Percentiles rank a stretch among this genome's conserved stretches.
phyloP scores from a whole-genome alignment of 2,797 vertebrate genomes.

The Rhadinocentrus ornatus region DNA sequence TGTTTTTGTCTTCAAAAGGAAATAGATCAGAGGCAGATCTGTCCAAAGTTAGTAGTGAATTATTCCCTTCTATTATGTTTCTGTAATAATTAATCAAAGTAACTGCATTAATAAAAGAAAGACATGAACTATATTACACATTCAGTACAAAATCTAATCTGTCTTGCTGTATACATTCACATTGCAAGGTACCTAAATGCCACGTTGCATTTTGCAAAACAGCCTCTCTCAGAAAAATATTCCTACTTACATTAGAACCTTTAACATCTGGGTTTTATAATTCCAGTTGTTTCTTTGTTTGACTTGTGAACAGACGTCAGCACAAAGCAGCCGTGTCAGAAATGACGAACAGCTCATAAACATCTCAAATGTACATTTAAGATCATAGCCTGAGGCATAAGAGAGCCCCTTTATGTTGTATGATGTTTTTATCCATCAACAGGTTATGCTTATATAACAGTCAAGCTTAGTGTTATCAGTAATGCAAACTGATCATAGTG shows the following conservation, averaged over 20 bases:
- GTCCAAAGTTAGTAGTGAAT: slow-evolving; percentile 10
- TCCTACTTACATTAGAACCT: neutral
- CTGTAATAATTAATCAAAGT: slow-evolving; percentile 7
- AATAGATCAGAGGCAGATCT: neutral
- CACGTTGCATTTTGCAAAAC: neutral
- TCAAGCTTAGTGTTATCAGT: neutral
- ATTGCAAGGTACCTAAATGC: neutral
- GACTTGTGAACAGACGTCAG: neutral
- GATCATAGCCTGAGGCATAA: neutral
- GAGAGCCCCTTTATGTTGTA: too few species aligned
- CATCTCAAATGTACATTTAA: neutral
- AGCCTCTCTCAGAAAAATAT: neutral
- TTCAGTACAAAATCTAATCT: slow-evolving; percentile 1
- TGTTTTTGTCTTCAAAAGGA: neutral
- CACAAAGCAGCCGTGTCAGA: neutral
- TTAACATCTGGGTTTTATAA: neutral
- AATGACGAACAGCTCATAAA: neutral
- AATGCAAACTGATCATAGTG: neutral
- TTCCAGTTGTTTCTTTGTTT: neutral
- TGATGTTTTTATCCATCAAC: too few species aligned
- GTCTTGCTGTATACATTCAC: neutral
- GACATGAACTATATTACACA: neutral
- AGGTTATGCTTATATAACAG: neutral
- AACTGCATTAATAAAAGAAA: neutral
- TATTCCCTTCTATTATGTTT: slow-evolving; percentile 1